phyloP scores from a whole-genome alignment of 2,888 invertebrate species.

The Leptinotarsa rubiginosa region DNA sequence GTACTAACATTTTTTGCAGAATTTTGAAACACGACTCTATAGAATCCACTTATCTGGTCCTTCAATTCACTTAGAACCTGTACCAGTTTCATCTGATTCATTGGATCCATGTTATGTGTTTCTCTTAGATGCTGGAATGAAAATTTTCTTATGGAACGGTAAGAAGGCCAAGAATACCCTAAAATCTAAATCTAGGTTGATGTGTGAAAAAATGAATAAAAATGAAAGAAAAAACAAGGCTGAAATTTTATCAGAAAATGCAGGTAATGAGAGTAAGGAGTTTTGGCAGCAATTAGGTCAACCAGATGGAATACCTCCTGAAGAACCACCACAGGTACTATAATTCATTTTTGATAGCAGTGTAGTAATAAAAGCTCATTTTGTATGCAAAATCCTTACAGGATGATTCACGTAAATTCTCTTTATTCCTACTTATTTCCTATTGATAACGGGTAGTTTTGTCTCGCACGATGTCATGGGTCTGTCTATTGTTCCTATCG shows the following conservation, averaged over 20 bases:
- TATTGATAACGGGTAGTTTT: no score
- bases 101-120: slow-evolving; percentile 94
- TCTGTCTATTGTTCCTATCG: no score
- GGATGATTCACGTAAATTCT: no score
- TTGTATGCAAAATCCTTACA: no score
- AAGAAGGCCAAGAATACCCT: slow-evolving; percentile 88
- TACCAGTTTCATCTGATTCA: slow-evolving; percentile 76
- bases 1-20: slow-evolving; percentile 67
- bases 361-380: no score
- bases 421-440: no score
- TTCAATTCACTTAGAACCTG: slow-evolving; percentile 90
- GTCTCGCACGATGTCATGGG: no score
- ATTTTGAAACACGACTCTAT: slow-evolving; percentile 86
- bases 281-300: slow-evolving; percentile 85
- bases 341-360: slow-evolving; percentile 3
- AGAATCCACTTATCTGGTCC: slow-evolving; percentile 90
- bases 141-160: slow-evolving; percentile 93
- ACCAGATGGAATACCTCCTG: slow-evolving; percentile 68
- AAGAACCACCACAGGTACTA: slow-evolving; percentile 66
- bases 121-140: slow-evolving; percentile 86
- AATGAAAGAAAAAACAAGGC: slow-evolving; percentile 96
- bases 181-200: slow-evolving; percentile 87
- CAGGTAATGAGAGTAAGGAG: slow-evolving; percentile 84
- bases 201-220: slow-evolving; percentile 99
- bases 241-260: slow-evolving; percentile 86